These are phyloP conservation scores for Sminthopsis crassicaudata DNA, from an alignment of 2,113 vertebrate species.

Conservation along the genomic window DNA sequence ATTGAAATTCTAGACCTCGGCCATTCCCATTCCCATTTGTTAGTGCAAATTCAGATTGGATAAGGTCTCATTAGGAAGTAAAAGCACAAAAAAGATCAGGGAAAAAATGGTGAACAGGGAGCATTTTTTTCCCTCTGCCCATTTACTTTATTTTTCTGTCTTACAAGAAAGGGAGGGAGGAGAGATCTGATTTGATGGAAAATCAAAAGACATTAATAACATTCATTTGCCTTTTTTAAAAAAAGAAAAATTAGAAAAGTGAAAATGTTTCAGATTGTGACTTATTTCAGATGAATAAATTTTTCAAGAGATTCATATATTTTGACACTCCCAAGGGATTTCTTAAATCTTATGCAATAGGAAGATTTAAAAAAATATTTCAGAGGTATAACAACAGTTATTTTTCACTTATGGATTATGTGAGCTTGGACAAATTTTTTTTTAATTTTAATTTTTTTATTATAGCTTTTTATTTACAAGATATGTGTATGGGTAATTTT, in stretches of 20 bases:
- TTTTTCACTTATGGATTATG: not conserved
- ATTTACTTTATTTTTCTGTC: not conserved
- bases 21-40: not conserved
- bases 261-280: not conserved
- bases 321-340: not conserved
- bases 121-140: not conserved
- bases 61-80: not conserved
- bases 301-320: not conserved
- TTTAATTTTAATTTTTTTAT: no score
- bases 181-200: not conserved
- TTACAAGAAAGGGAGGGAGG: not conserved
- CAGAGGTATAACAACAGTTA: not conserved
- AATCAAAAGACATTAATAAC: not conserved
- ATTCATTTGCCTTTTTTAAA: not conserved
- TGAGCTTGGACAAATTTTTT: not conserved
- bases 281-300: not conserved
- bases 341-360: not conserved
- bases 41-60: not conserved
- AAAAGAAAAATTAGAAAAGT: not conserved
- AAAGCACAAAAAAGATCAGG: not conserved
- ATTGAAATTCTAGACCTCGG: not conserved
- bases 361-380: not conserved
- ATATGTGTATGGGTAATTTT: no score
- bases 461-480: no score
- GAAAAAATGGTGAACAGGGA: not conserved